Conservation (phyloP, 1,140 invertebrate genomes). For the Pantala flavescens region DNA sequence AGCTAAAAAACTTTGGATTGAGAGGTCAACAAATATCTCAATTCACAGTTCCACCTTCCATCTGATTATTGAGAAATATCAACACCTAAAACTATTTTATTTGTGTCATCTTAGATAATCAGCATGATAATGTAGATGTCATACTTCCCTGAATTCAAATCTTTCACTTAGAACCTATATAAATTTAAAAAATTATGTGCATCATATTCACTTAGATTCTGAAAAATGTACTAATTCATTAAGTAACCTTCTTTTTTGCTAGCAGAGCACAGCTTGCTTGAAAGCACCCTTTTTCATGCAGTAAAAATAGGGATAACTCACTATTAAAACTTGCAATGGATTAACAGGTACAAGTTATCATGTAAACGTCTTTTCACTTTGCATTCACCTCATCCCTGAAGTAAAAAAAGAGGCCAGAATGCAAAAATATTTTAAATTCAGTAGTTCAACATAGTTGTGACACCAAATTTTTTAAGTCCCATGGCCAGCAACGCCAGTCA, state of each 20-base stretch:
- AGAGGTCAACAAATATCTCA: too few species aligned
- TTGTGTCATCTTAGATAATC: neutral
- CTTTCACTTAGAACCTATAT: neutral
- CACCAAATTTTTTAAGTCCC: neutral
- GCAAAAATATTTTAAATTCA: neutral
- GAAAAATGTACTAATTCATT: neutral
- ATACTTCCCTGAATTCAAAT: neutral
- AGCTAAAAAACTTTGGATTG: too few species aligned
- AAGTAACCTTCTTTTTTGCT: neutral
- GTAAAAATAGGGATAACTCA: constrained; percentile 3
- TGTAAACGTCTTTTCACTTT: neutral
- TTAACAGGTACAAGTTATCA: constrained; percentile 6
- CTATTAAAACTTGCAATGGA: neutral
- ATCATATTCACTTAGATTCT: neutral
- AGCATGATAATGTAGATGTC: neutral
- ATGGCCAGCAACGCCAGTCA: neutral
- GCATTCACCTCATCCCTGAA: neutral
- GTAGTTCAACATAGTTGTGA: neutral
- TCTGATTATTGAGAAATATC: neutral
- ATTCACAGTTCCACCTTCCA: too few species aligned
- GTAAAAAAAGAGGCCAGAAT: neutral
- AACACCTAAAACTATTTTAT: neutral
- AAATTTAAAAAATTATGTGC: constrained; percentile 8
- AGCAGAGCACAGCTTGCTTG: neutral
- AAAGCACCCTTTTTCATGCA: constrained; percentile 1